Base-by-base conservation (phyloP, 2,113 vertebrate species). In the Fulica atra region DNA sequence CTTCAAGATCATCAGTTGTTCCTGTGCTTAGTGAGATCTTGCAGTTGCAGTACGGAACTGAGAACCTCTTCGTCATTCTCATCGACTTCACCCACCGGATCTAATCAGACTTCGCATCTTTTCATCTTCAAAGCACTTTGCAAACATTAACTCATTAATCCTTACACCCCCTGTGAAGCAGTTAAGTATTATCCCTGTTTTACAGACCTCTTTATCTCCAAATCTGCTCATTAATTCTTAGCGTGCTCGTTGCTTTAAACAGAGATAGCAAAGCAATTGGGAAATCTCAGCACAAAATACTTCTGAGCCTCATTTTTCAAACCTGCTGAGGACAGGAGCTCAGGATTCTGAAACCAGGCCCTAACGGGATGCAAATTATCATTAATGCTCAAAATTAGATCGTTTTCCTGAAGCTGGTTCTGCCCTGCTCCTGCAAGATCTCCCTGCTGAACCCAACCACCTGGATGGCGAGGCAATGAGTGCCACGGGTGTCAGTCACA, bases 381-480 rank as follows among this genome's bases (percentile, higher is more conserved):
- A 0, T 12, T 17, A 64, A 33, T 26, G 42, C 64, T 54, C 20
- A 25, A 31, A 80, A 80, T 76, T 25, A 25, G 66, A 54, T 50
- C 28, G 5, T 93, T 84, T 81, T 18, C 59, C 64, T 16, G 78
- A 36, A 6, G 29, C 9, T 57, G 48, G 36, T 44, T 54, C 83
- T 80, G 53, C 80, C 63, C 46, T 9, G 1, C 38, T 57, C 66
- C 66, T 5, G 1, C n/a, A 9, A 7, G 60, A 23, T 19, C 46
- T n/a, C 25, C 31, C 56, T 35, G 6, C 35, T 14, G 19, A 20
- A n/a, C 36, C 7, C 57, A 53, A 65, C 40, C 0, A 0, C 26
- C n/a, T 0, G 0, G 35, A 36, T 21, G 44, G n/a, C 6, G 6
- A 57, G n/a, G 57, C 0, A 18, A 10, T 21, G 11, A 3, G 50